Percentiles rank a stretch among this genome's conserved stretches.
These are phyloP conservation scores for Charadrius vociferus DNA, from an alignment of 2,113 vertebrate genomes.

Conservation along the genomic window DNA sequence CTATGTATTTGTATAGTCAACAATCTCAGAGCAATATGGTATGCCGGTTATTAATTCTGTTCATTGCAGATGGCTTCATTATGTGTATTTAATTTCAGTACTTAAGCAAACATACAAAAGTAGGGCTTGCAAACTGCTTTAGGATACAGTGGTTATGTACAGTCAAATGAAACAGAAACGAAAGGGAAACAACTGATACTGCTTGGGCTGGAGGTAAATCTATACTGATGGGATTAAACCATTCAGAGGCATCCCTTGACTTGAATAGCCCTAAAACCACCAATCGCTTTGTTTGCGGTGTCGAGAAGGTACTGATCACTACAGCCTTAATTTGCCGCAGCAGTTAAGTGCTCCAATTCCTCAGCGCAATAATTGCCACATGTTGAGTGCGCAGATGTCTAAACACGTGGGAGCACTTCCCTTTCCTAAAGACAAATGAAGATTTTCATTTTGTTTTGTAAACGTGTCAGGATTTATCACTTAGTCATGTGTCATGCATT, in stretches of 20 bases:
- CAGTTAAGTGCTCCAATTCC: slow-evolving; percentile 81
- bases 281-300: slow-evolving; percentile 25
- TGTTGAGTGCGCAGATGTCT: slow-evolving; percentile 80
- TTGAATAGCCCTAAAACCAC: slow-evolving; percentile 36
- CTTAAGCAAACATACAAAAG: slow-evolving; percentile 66
- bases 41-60: slow-evolving; percentile 70
- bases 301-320: slow-evolving; percentile 59
- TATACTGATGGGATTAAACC: slow-evolving; percentile 44
- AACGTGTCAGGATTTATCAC: slow-evolving; percentile 81
- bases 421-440: slow-evolving; percentile 74
- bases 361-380: slow-evolving; percentile 81
- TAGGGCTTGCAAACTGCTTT: slow-evolving; percentile 44
- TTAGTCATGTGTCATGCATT: slow-evolving; percentile 76
- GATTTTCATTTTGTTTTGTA: slow-evolving; percentile 80
- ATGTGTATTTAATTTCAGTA: slow-evolving; percentile 67
- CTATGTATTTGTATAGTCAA: slow-evolving; percentile 53
- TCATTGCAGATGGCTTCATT: slow-evolving; percentile 67
- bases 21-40: slow-evolving; percentile 72
- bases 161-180: slow-evolving; percentile 50
- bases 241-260: not conserved
- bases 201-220: slow-evolving; percentile 49
- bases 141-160: not conserved
- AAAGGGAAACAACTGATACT: slow-evolving; percentile 3
- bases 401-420: slow-evolving; percentile 81
- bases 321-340: slow-evolving; percentile 69